A percentile compares a stretch with the other conserved stretches of the same genome.
phyloP scores from a whole-genome alignment of 92 coral and sea anemone species.

The Umimayanthus kanabou region DNA sequence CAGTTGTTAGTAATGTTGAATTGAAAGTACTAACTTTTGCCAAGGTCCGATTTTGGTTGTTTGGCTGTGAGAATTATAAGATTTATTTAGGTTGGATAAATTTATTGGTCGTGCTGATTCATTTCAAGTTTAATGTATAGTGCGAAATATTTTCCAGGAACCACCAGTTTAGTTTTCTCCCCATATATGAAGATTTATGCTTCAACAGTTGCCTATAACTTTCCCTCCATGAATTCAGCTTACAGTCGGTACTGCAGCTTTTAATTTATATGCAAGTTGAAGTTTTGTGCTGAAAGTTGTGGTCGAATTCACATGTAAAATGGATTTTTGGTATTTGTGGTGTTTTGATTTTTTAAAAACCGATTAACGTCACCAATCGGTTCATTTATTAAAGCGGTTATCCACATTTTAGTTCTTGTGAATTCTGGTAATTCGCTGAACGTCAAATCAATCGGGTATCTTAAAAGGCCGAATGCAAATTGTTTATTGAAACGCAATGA shows the following conservation, averaged over 20 bases:
- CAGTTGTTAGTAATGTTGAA: not conserved
- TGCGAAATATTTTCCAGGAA: not conserved
- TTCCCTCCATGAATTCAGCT: not conserved
- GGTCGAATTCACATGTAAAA: not conserved
- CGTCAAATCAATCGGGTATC: not conserved
- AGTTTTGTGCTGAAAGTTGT: conserved; percentile 7
- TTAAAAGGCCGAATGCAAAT: not conserved
- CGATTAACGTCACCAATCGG: not conserved
- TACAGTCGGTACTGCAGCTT: not conserved
- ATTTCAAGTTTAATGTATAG: not conserved
- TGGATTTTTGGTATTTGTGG: not conserved
- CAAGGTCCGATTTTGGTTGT: not conserved
- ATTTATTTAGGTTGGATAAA: not conserved
- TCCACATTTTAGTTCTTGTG: not conserved
- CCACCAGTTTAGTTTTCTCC: not conserved
- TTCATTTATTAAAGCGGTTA: not conserved
- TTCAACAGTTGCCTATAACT: too few relatives aligned
- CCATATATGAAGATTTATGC: not conserved
- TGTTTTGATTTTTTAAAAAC: not conserved
- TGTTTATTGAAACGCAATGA: not conserved
- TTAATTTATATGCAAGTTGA: conserved; percentile 2
- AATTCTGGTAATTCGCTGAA: not conserved
- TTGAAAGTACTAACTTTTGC: not conserved
- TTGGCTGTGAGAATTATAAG: not conserved
- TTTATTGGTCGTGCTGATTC: not conserved